Base-by-base conservation (phyloP, 2,113 vertebrate species). In the Erythrocercus mccallii region DNA sequence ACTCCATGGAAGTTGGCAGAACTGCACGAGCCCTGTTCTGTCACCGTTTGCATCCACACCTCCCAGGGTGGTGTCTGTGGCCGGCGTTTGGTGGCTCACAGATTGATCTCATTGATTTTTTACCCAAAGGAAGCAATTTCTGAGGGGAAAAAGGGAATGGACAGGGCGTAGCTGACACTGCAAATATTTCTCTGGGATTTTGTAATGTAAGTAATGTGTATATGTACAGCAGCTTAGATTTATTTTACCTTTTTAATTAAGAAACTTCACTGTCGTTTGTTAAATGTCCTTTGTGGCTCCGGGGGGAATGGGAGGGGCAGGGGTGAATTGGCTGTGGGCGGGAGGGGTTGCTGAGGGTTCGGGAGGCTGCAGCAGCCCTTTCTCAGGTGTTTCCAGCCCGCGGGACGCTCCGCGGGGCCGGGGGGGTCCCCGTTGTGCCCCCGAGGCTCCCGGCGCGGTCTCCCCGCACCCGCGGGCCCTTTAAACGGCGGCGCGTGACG, bases 11-110 rank as follows among this genome's bases (percentile, higher is more conserved):
- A 19, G 60, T 28, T 5, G 31, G 1, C 38, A 12, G 40, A 56
- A 11, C 38, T 16, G 0, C 35, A 0, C 0, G 44, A 6, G 2
- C 6, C 30, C 66, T 4, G 11, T 6, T 19, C 5, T 2, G n/a
- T 18, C 45, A 6, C n/a, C 9, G 0, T 19, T 21, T 6, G 17
- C 35, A 27, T 12, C 78, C 64, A 14, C 53, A 11, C 42, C 53
- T 68, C n/a, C 1, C 28, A 1, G 24, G 2, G 62, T 6, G 76
- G 1, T 2, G 3, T 2, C 20, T 17, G 35, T 14, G 33, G 57
- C n/a, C 3, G 1, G 10, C 9, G 0, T 6, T 48, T 9, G 50
- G 33, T 40, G 4, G 11, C 81, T 94, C 51, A 1, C 30, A 2
- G 30, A 10, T 88, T 20, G 7, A 35, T 79, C 23, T 44, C 4